Conservation (phyloP, 2,888 invertebrate genomes). For the Cerceris rybyensis region DNA sequence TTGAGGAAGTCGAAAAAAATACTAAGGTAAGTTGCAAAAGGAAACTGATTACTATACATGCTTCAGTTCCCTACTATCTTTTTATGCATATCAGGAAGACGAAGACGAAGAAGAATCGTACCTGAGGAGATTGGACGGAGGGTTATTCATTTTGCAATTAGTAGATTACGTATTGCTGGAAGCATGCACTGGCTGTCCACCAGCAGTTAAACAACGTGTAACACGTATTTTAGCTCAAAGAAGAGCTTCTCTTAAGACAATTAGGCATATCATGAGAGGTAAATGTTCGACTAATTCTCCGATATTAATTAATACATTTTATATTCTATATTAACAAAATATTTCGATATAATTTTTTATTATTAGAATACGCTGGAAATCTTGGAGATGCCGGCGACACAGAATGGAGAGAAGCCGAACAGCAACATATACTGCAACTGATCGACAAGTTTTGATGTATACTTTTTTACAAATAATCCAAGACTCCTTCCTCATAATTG, state of each 20-base stretch:
- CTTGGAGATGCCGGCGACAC: constrained; percentile 94
- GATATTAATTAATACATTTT: background rate
- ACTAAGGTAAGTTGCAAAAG: constrained; percentile 84
- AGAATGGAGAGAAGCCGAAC: constrained; percentile 93
- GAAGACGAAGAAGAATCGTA: constrained; percentile 94
- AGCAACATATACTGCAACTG: constrained; percentile 94
- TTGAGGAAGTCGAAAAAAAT: constrained; percentile 89
- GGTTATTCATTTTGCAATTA: constrained; percentile 97
- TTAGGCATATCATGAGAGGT: constrained; percentile 97
- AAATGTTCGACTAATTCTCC: background rate
- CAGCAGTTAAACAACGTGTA: constrained; percentile 92
- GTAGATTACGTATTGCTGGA: constrained; percentile 95
- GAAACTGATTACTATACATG: background rate
- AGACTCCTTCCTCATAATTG: constrained; percentile 15
- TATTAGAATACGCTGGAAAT: constrained; percentile 95
- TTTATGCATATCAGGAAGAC: constrained; percentile 83
- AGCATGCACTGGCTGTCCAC: constrained; percentile 88
- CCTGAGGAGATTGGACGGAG: constrained; percentile 93
- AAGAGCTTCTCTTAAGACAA: constrained; percentile 95
- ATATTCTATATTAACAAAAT: background rate
- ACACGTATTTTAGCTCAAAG: constrained; percentile 94
- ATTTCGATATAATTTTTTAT: background rate
- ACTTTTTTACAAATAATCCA: constrained; percentile 28
- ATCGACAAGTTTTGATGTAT: constrained; percentile 93
- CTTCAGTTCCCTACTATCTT: background rate